Percentiles rank a stretch among this genome's conserved stretches.
Conservation (phyloP, 2,888 invertebrate species). For the Protodeltote pygarga region DNA sequence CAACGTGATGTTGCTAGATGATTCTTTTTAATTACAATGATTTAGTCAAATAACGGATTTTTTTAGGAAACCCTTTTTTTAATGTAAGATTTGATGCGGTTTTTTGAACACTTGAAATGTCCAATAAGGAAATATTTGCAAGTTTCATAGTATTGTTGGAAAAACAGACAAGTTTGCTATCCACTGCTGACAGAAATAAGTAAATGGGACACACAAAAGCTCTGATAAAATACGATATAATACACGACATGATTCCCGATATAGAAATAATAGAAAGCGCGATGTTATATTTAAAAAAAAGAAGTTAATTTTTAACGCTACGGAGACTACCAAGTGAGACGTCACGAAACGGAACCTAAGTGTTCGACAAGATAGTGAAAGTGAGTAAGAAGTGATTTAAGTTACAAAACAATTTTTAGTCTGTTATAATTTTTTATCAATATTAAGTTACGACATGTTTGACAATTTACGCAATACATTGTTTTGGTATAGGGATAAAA, state of each 20-base stretch:
- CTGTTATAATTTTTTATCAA: constrained; percentile 49
- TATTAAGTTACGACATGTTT: constrained; percentile 37
- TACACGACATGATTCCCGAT: constrained; percentile 56
- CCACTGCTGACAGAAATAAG: no score
- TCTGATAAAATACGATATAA: constrained; percentile 52
- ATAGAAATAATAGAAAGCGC: constrained; percentile 75
- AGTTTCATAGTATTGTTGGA: constrained; percentile 56
- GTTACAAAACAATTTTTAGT: constrained; percentile 65
- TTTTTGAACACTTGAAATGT: no score
- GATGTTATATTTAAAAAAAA: constrained; percentile 58
- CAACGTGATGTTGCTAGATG: no score
- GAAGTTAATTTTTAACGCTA: constrained; percentile 65
- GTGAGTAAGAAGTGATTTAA: constrained; percentile 73
- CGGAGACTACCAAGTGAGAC: constrained; percentile 57
- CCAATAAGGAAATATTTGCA: constrained; percentile 58
- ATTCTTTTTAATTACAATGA: no score
- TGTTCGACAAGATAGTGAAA: constrained; percentile 77
- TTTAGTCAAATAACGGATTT: no score
- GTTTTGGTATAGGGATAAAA: constrained; percentile 17
- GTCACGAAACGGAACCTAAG: constrained; percentile 77
- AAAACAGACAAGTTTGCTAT: no score
- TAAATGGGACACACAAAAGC: no score
- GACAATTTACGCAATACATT: constrained; percentile 35
- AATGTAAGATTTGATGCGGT: no score
- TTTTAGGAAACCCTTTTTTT: no score